Percentiles rank a stretch among this genome's conserved stretches.
These are phyloP conservation scores for Pempheris klunzingeri DNA, from an alignment of 2,797 vertebrate species.

Conservation along the genomic window DNA sequence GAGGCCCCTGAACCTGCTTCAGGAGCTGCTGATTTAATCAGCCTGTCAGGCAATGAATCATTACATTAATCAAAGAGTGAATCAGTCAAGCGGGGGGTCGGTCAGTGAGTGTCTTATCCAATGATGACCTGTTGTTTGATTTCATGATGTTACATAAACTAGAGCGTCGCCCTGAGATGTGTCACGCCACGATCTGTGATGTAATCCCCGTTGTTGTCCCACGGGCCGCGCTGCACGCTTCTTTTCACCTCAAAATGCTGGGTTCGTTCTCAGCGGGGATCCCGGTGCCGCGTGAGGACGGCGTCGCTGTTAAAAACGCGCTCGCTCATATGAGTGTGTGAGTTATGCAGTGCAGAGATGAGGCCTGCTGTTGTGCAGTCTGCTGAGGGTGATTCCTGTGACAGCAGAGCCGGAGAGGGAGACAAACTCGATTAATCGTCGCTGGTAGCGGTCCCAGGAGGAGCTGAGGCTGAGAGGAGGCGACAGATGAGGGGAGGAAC, in stretches of 20 bases:
- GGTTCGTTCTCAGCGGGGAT: not conserved
- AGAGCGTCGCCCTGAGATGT: not conserved
- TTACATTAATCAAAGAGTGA: conserved; percentile 43
- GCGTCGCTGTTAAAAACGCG: not conserved
- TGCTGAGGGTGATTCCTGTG: conserved; percentile 20
- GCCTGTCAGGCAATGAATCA: conserved; percentile 28
- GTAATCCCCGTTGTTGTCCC: not conserved
- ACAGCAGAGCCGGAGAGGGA: conserved; percentile 32
- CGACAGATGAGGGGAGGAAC: conserved; percentile 44
- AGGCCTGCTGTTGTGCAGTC: conserved; percentile 10
- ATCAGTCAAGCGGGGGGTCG: conserved; percentile 19
- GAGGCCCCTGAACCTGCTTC: conserved; percentile 22
- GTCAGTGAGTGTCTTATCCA: conserved; percentile 8
- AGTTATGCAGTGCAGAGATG: conserved; percentile 11
- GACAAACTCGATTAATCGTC: conserved; percentile 35
- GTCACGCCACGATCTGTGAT: not conserved
- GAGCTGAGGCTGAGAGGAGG: conserved; percentile 53
- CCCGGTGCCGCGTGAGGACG: not conserved
- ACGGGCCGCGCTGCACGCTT: not conserved
- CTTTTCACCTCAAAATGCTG: not conserved
- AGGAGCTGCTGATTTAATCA: conserved; percentile 46
- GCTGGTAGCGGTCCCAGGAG: conserved; percentile 4
- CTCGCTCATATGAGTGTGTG: conserved; percentile 5
- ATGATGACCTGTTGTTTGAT: conserved; percentile 21
- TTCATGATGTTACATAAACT: conserved; percentile 14